These are phyloP conservation scores for Malurus melanocephalus DNA, from an alignment of 2,113 vertebrate genomes.

Conservation along the genomic window DNA sequence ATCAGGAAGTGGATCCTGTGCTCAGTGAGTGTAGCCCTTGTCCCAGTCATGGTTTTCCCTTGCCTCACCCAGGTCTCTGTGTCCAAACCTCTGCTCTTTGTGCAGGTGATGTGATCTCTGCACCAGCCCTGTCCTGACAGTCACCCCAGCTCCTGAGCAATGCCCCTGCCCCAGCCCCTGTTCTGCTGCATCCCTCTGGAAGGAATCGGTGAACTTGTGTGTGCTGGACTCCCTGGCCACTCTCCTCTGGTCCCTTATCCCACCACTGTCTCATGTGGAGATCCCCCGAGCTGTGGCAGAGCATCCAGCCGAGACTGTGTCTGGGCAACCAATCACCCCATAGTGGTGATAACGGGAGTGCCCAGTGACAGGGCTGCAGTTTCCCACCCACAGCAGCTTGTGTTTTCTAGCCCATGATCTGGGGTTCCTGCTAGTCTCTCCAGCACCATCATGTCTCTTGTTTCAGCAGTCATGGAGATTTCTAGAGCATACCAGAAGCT, in stretches of 20 bases:
- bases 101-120: not conserved
- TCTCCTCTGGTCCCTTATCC: not conserved
- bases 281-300: not conserved
- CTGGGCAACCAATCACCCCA: not conserved
- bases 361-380: not conserved
- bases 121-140: not conserved
- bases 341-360: not conserved
- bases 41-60: not conserved
- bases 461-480: not conserved
- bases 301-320: not conserved
- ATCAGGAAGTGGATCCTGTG: not conserved
- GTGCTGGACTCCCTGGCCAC: not conserved
- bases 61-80: not conserved
- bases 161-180: not conserved
- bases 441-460: not conserved
- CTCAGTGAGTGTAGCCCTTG: not conserved
- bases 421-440: not conserved
- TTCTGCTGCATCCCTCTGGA: not conserved
- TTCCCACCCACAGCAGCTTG: accelerated
- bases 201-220: not conserved
- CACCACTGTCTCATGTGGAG: not conserved
- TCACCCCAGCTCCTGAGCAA: not conserved
- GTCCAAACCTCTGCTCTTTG: not conserved
- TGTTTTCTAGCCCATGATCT: not conserved
- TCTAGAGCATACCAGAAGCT: not conserved